Conservation (phyloP, 1,140 invertebrate species). For the Diorhabda sublineata region DNA sequence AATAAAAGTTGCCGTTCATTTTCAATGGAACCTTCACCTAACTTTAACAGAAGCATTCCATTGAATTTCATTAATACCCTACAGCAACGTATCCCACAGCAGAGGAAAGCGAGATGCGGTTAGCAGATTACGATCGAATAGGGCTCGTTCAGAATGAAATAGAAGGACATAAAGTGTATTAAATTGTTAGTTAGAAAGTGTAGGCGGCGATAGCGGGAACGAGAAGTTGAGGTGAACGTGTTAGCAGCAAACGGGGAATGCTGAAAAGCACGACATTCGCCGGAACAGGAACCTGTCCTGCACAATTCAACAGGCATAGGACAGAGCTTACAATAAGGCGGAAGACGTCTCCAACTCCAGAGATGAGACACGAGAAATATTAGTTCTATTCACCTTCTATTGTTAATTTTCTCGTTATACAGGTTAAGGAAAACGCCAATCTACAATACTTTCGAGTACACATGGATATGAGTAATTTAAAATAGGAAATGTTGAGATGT, state of each 20-base stretch:
- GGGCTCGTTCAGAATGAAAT: neutral
- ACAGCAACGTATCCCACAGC: too few species aligned
- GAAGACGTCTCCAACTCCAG: slow-evolving; percentile 18
- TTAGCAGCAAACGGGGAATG: slow-evolving; percentile 4
- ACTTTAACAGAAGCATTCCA: too few species aligned
- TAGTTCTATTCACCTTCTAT: neutral
- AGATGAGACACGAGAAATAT: neutral
- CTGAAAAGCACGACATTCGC: neutral
- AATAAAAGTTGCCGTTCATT: too few species aligned
- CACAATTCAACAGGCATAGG: slow-evolving; percentile 30
- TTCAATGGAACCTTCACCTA: too few species aligned
- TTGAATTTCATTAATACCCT: too few species aligned
- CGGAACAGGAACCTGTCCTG: slow-evolving; percentile 24
- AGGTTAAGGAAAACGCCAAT: too few species aligned
- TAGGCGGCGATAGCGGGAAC: neutral
- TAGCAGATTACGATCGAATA: neutral
- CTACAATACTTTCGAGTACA: too few species aligned
- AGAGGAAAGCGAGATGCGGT: neutral
- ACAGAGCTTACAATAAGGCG: slow-evolving; percentile 27
- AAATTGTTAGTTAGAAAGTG: neutral
- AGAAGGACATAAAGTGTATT: neutral
- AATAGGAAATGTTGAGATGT: too few species aligned
- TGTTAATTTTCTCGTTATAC: too few species aligned
- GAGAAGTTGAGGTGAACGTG: neutral
- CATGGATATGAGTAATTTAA: too few species aligned